Percentiles rank a stretch among this genome's conserved stretches.
phyloP scores from a whole-genome alignment of 1,140 invertebrate genomes.

The Tetramorium alpestre region DNA sequence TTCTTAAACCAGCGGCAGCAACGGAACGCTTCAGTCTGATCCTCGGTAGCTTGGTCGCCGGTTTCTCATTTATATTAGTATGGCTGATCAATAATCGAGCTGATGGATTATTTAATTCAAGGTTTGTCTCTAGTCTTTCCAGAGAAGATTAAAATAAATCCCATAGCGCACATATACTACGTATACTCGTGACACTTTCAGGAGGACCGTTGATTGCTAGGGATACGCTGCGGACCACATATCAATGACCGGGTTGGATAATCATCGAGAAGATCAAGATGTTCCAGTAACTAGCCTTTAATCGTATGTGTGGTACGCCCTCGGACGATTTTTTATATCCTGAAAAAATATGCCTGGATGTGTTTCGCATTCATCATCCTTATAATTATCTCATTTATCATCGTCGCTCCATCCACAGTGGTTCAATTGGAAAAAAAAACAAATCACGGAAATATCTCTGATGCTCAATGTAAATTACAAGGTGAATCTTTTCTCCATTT shows the following conservation, averaged over 20 bases:
- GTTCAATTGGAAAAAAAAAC: not conserved
- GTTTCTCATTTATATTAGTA: constrained; percentile 89
- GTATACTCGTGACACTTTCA: constrained; percentile 47
- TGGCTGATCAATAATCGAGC: constrained; percentile 90
- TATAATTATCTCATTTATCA: constrained; percentile 30
- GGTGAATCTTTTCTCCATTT: not conserved
- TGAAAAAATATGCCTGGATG: constrained; percentile 42
- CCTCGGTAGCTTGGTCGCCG: constrained; percentile 88
- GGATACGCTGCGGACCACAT: constrained; percentile 80
- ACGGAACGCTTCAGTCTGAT: constrained; percentile 89
- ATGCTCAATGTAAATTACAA: not conserved
- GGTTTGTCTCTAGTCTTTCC: constrained; percentile 68
- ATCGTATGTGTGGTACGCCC: constrained; percentile 79
- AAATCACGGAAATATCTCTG: not conserved
- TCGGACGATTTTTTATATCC: constrained; percentile 75
- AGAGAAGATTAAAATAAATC: not conserved
- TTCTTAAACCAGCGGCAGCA: constrained; percentile 90
- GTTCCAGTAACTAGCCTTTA: constrained; percentile 80
- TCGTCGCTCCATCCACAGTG: not conserved
- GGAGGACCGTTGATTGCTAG: constrained; percentile 79
- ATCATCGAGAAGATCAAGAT: constrained; percentile 67
- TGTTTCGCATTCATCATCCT: constrained; percentile 14
- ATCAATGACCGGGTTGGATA: constrained; percentile 78
- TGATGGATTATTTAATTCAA: constrained; percentile 87
- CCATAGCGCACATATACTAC: not conserved